These are phyloP conservation scores for Ophion costatus DNA, from an alignment of 2,888 invertebrate species.

Conservation along the genomic window DNA sequence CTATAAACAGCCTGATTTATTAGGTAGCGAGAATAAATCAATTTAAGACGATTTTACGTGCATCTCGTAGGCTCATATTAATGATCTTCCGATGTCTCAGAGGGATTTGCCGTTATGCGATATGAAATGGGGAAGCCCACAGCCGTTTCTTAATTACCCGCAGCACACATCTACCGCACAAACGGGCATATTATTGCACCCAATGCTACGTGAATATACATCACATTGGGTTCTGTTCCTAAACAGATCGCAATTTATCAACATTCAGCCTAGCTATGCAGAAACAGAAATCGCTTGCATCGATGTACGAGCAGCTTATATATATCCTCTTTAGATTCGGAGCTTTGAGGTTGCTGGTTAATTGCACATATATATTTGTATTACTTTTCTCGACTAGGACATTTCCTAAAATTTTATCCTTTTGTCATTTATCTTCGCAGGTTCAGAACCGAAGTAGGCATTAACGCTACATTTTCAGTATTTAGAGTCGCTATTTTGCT, in stretches of 20 bases:
- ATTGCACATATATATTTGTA: conserved; percentile 55
- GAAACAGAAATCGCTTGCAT: conserved; percentile 47
- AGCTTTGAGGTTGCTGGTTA: conserved; percentile 33
- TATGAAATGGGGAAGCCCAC: conserved; percentile 47
- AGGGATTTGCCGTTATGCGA: conserved; percentile 63
- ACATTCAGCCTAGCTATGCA: conserved; percentile 14
- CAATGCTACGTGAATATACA: conserved; percentile 9
- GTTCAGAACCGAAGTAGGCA: no score
- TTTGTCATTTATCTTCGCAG: not conserved
- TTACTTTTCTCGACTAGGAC: conserved; percentile 12
- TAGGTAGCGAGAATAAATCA: no score
- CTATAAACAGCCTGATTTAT: no score
- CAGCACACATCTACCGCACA: conserved; percentile 17
- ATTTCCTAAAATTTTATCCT: no score
- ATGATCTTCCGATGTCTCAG: conserved; percentile 25
- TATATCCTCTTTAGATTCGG: conserved; percentile 41
- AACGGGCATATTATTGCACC: conserved; percentile 2
- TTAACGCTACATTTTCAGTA: no score
- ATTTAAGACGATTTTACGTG: not conserved
- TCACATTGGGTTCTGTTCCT: conserved; percentile 23
- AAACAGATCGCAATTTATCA: not conserved
- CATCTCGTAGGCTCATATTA: not conserved
- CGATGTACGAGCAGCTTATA: conserved; percentile 51
- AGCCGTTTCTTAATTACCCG: conserved; percentile 37
- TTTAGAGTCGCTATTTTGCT: no score